Conservation (phyloP, 2,888 invertebrate species). For the Leptura quadrifasciata region DNA sequence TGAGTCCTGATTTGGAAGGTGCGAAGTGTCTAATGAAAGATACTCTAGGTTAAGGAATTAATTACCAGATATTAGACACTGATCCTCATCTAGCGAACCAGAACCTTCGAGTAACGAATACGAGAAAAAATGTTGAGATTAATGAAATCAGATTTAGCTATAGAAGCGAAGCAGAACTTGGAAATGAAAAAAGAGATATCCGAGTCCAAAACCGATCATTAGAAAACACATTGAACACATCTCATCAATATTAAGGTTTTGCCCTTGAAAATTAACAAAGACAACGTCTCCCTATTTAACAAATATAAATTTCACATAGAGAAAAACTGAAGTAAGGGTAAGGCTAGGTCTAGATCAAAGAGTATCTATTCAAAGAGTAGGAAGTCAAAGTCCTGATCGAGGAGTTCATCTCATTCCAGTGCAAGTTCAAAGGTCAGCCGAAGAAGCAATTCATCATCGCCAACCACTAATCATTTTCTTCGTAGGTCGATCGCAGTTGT, state of each 20-base stretch:
- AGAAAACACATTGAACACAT: slow-evolving; percentile 65
- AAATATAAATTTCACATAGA: slow-evolving; percentile 63
- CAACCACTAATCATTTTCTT: too few relatives aligned
- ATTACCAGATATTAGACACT: slow-evolving; percentile 76
- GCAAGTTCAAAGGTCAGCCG: too few relatives aligned
- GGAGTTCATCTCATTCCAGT: slow-evolving; percentile 76
- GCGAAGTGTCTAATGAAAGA: slow-evolving; percentile 18
- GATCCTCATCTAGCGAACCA: slow-evolving; percentile 76
- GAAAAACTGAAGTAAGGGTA: slow-evolving; percentile 56
- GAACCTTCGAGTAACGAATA: slow-evolving; percentile 74
- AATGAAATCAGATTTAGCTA: slow-evolving; percentile 79
- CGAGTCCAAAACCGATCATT: slow-evolving; percentile 53
- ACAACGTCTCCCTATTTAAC: slow-evolving; percentile 53
- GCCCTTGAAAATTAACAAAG: slow-evolving; percentile 63
- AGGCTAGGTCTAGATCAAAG: slow-evolving; percentile 65
- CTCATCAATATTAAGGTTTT: slow-evolving; percentile 70
- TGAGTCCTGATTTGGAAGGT: slow-evolving; percentile 43
- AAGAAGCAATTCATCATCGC: too few relatives aligned
- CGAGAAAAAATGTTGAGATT: slow-evolving; percentile 77
- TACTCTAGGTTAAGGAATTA: slow-evolving; percentile 64
- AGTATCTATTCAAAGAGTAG: slow-evolving; percentile 60
- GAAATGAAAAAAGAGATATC: slow-evolving; percentile 75
- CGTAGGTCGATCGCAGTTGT: too few relatives aligned
- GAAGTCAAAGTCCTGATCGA: slow-evolving; percentile 64
- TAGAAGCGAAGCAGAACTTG: slow-evolving; percentile 83